Evolutionary conservation across 2,113 vertebrate genomes (phyloP).

Genomic region (Pyxicephalus adspersus): DNA sequence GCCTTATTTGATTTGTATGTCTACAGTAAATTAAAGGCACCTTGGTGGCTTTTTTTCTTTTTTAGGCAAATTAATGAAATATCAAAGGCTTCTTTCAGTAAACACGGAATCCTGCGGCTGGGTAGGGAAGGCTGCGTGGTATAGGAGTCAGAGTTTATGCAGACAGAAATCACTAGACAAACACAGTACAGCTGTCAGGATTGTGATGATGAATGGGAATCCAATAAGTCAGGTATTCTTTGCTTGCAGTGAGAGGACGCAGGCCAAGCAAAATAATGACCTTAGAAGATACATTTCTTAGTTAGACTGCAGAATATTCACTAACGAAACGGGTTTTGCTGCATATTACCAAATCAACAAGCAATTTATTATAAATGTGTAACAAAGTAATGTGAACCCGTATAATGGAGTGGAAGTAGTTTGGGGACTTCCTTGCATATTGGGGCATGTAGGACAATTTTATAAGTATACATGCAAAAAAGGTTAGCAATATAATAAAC

Average conservation of each 20-base stretch:
- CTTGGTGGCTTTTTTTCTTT: constrained; percentile 24
- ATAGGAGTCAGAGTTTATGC: constrained; percentile 17
- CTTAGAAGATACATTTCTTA: constrained; percentile 17
- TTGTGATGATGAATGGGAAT: constrained; percentile 42
- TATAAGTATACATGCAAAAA: too few species aligned
- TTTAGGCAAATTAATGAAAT: constrained; percentile 27
- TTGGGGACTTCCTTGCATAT: too few species aligned
- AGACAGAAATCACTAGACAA: constrained; percentile 10
- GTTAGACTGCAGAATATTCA: constrained; percentile 18
- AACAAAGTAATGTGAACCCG: too few species aligned
- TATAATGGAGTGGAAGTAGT: too few species aligned
- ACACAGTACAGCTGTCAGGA: constrained; percentile 35
- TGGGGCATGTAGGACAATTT: too few species aligned
- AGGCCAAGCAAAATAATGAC: constrained; percentile 10
- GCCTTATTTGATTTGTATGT: constrained; percentile 32
- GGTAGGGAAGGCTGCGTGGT: background rate
- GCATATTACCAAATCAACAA: background rate
- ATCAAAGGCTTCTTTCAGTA: constrained; percentile 13
- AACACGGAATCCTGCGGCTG: background rate
- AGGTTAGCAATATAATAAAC: too few species aligned
- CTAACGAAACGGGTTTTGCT: background rate
- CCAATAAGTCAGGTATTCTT: constrained; percentile 30
- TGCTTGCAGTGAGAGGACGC: background rate
- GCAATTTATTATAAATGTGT: background rate
- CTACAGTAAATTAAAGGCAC: constrained; percentile 44